A percentile compares a stretch with the other conserved stretches of the same genome.
Conservation (phyloP, 2,888 invertebrate species). For the Cephus pulcher region DNA sequence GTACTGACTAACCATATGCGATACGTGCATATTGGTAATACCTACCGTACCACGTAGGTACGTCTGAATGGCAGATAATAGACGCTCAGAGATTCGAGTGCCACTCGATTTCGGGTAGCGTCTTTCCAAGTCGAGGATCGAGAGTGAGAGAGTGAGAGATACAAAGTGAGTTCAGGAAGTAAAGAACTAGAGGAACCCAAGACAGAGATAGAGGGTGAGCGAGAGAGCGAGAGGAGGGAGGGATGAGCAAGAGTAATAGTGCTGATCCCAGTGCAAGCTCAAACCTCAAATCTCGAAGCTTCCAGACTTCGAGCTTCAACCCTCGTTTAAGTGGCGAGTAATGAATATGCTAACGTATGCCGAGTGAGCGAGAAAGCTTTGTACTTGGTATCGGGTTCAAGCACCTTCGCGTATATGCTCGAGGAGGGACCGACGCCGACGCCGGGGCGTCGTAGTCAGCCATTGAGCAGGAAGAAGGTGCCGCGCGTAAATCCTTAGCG, state of each 20-base stretch:
- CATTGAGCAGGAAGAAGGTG: not conserved
- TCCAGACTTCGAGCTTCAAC: conserved; percentile 29
- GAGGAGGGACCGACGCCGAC: not conserved
- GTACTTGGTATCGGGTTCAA: conserved; percentile 55
- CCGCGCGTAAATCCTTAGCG: not conserved
- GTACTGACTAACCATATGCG: no score
- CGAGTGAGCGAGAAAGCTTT: conserved; percentile 57
- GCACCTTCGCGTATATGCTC: conserved; percentile 37
- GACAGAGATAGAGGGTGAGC: not conserved
- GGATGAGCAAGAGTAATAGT: conserved; percentile 39
- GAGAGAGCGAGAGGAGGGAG: not conserved
- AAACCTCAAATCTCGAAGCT: conserved; percentile 33
- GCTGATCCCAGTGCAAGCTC: conserved; percentile 48
- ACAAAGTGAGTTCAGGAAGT: no score
- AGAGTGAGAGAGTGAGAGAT: conserved; percentile 11
- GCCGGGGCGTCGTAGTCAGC: not conserved
- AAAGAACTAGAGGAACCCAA: no score
- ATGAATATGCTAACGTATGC: conserved; percentile 64
- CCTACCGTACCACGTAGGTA: not conserved
- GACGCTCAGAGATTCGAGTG: conserved; percentile 1
- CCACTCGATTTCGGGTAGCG: conserved; percentile 4
- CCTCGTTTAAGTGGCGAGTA: conserved; percentile 54
- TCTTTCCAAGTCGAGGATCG: not conserved
- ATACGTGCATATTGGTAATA: not conserved
- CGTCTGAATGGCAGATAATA: not conserved